Base-by-base conservation (phyloP, 2,113 vertebrate genomes). In the Misgurnus anguillicaudatus region DNA sequence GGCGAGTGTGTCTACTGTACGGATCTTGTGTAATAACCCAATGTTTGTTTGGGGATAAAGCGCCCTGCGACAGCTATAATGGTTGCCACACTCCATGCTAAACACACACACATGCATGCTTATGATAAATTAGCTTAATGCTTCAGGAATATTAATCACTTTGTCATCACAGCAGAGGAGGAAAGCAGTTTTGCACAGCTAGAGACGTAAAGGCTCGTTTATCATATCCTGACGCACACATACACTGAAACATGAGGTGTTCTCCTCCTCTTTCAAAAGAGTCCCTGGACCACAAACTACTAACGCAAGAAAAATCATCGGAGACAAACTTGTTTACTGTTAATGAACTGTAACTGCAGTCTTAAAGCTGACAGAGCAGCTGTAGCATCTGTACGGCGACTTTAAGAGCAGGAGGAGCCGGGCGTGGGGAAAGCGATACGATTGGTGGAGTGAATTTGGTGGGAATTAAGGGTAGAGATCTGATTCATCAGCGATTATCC, bases 71-170 rank as follows among this genome's bases (percentile, higher is more conserved):
- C 45, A 65, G 55, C 66, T 75, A n/a, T n/a, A 71, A 72, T 8
- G 45, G 57, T 71, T 75, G 53, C 24, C 53, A 82, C 78, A 81
- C 80, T 87, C 83, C 88, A 88, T 87, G 85, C 87, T 83, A 88
- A 85, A 86, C 87, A 78, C 80, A 69, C 84, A 85, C 85, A 67
- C 3, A 71, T 90, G 88, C 85, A 74, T 87, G 88, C 81, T 83
- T 83, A 42, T 90, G 91, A 93, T 92, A 79, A 92, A 90, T 92
- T 91, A 90, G 87, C 87, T 88, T 80, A 89, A 90, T 90, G 87
- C 87, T 67, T 77, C 79, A 87, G 83, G 88, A 92, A 92, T 92
- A 92, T 92, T 92, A 91, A 92, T 92, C 91, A 91, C 86, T 87
- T 86, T 92, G 91, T 92, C 89, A 91, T 86, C 84, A 82, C 82